Evolutionary conservation across 2,113 vertebrate genomes (phyloP), one percentile per base, ranked within the genome.

Genomic region (Cheirogaleus medius): DNA sequence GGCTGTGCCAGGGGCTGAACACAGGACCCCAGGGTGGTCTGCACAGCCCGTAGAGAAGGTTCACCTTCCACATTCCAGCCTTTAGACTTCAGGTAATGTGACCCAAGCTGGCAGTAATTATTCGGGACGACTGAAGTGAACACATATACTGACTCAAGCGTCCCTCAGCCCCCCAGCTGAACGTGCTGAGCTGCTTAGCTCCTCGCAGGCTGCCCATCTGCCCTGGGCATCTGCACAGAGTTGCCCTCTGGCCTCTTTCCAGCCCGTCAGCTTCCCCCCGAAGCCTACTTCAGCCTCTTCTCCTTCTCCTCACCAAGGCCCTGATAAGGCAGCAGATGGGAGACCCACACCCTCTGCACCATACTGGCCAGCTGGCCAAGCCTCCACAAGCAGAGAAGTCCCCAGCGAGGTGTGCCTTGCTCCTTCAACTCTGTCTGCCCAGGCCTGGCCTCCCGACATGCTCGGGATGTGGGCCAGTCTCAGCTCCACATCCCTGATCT

Each of bases 11-110:
- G 12, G 37, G 27, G 32, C 47, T 52, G 27, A 77, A 58, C 37
- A 69, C n/a, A 21, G 44, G 34, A n/a, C 23, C n/a, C 27, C 1
- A 1, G 23, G 15, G n/a, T 0, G 0, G 15, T 64, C n/a, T 83
- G 14, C 37, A n/a, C 0, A 21, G 39, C 27, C 68, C 44, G 39
- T 39, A 80, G 69, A 92, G 82, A 49, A 20, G 49, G 23, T 76
- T 94, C 71, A 63, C 44, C 60, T 73, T 47, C 71, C 71, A 58
- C 13, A n/a, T 37, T 60, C 52, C 83, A 39, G 52, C 5, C 44
- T 54, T 76, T 56, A 81, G 66, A 34, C 34, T 49, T 73, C 49
- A 44, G 56, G 73, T 58, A 32, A 66, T 13, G 27, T 47, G 64
- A 81, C 37, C 64, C 56, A 17, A 15, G 12, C 76, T 91, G 12